Base-by-base conservation (phyloP, 2,888 invertebrate genomes). In the Sphinx pinastri region DNA sequence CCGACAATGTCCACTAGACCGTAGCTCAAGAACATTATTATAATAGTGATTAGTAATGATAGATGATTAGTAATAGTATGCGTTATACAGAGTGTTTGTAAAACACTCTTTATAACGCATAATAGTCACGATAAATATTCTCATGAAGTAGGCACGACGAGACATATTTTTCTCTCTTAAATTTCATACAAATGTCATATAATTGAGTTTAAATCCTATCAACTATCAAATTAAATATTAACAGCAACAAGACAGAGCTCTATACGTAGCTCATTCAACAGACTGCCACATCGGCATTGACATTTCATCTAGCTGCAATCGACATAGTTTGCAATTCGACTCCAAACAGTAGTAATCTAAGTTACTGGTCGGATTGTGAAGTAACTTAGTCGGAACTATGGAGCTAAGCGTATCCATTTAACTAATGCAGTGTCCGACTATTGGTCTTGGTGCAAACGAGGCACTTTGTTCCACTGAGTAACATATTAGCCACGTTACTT, bases 391-490 rank as follows among this genome's bases (percentile, higher is more conserved):
- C 88, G 80, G 86, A 88, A 86, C 85, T 88, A 84, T 84, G 81
- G 82, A 87, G 87, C 85, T 85, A 87, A 88, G 88, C 88, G 86
- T 87, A 90, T 89, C 89, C 91, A 93, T 91, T 91, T 90, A 92
- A 90, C 91, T 93, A 93, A 93, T 93, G 92, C 91, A 89, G 88
- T 89, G 92, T 88, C 91, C 89, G 91, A 88, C 89, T 91, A 88
- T 90, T 91, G 91, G 90, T 90, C 89, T 92, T 90, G 86, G 88
- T 89, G 89, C 89, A 88, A 91, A 91, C 90, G 88, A 89, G 88
- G 88, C 88, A 88, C 89, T 91, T 90, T 90, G 88, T 89, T 87
- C 87, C 77, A 74, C 83, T 83, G 83, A 89, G 85, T 87, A 88
- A 90, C 87, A 83, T 89, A 90, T 90, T 88, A 87, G 87, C 85